Conservation (phyloP, 2,113 vertebrate genomes). For the Athene noctua region DNA sequence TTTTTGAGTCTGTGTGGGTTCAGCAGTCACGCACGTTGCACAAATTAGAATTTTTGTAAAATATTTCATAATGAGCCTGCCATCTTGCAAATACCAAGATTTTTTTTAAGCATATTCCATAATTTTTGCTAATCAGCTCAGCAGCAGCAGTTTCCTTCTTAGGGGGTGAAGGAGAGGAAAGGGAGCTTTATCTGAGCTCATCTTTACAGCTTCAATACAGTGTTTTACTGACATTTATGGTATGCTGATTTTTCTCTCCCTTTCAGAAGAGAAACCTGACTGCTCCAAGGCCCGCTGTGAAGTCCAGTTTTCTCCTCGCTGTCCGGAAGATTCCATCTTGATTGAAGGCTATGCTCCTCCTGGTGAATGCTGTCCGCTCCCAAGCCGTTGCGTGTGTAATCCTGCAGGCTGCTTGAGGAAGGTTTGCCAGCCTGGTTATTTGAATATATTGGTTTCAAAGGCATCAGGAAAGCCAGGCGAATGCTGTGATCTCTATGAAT, state of each 20-base stretch:
- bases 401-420: constrained; percentile 88
- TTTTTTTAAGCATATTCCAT: not conserved
- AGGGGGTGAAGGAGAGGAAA: not conserved
- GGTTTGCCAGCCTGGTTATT: constrained; percentile 88
- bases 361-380: constrained; percentile 88
- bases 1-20: not conserved
- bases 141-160: not conserved
- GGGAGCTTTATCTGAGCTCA: not conserved
- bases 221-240: not conserved
- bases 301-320: constrained; percentile 90
- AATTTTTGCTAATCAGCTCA: not conserved
- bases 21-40: rapidly evolving
- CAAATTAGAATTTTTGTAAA: not conserved
- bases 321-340: constrained; percentile 88
- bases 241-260: constrained; percentile 64
- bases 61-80: rapidly evolving
- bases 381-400: constrained; percentile 88
- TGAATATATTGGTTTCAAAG: constrained; percentile 89
- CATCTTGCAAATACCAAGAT: not conserved
- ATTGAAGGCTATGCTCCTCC: constrained; percentile 91
- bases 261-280: constrained; percentile 89
- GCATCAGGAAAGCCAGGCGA: constrained; percentile 89
- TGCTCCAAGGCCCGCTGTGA: constrained; percentile 89
- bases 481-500: constrained; percentile 92
- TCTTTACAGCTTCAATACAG: not conserved